A percentile compares a stretch with the other conserved stretches of the same genome.
Evolutionary conservation across 2,113 vertebrate genomes (phyloP).

Genomic region (Panurus biarmicus): DNA sequence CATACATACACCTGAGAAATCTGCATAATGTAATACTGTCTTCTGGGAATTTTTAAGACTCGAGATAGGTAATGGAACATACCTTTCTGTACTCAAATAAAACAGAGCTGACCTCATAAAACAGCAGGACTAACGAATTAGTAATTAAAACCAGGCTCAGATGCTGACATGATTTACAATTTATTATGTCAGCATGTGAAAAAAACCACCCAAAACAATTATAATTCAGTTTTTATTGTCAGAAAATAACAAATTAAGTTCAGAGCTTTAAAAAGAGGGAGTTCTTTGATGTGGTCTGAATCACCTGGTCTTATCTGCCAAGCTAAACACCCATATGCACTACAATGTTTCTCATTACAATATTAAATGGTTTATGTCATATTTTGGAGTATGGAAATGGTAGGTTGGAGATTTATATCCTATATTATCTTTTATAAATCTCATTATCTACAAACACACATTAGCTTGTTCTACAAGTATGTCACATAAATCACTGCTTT

Average conservation of each 20-base stretch:
- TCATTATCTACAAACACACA: conserved; percentile 42
- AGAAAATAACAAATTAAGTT: conserved; percentile 60
- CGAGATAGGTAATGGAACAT: neutral
- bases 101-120: conserved; percentile 14
- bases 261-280: conserved; percentile 32
- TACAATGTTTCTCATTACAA: conserved; percentile 49
- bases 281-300: conserved; percentile 63
- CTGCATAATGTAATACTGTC: neutral
- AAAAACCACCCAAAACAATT: neutral
- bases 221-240: conserved; percentile 38
- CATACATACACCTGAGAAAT: neutral
- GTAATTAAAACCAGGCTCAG: neutral
- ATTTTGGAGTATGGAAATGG: conserved; percentile 38
- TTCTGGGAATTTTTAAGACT: neutral
- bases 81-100: neutral
- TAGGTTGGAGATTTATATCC: conserved; percentile 56
- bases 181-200: conserved; percentile 1
- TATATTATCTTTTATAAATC: conserved; percentile 56
- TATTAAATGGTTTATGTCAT: conserved; percentile 59
- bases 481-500: conserved; percentile 30
- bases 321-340: conserved; percentile 22
- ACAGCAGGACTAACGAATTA: neutral
- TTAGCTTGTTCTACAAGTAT: conserved; percentile 46
- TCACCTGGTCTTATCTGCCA: conserved; percentile 52
- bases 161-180: conserved; percentile 41